Percentiles rank a stretch among this genome's conserved stretches.
Evolutionary conservation across 1,140 invertebrate species (phyloP).

Genomic region (Ceratosolen fusciceps): DNA sequence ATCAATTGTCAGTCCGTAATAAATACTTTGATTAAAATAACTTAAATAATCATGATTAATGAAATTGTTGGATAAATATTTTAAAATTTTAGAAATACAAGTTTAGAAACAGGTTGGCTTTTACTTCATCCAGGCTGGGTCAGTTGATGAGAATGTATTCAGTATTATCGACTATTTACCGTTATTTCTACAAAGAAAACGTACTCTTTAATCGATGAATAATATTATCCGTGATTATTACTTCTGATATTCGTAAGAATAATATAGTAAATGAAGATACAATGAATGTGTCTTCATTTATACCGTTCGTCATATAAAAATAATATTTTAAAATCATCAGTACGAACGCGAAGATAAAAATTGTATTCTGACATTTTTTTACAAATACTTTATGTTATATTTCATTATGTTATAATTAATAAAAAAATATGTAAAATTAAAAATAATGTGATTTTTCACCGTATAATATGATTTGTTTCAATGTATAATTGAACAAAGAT

Average conservation of each 20-base stretch:
- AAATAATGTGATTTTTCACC: not conserved
- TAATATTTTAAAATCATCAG: slow-evolving; percentile 3
- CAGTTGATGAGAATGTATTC: not conserved
- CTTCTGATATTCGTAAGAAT: not conserved
- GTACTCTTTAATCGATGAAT: slow-evolving; percentile 20
- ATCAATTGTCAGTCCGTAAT: too few relatives aligned
- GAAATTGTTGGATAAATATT: too few relatives aligned
- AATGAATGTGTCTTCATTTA: not conserved
- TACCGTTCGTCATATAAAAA: slow-evolving; percentile 12
- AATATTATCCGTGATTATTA: slow-evolving; percentile 24
- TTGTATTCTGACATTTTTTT: not conserved
- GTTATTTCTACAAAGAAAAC: not conserved
- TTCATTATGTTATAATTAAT: not conserved
- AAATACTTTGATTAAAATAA: too few relatives aligned
- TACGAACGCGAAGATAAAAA: slow-evolving; percentile 21
- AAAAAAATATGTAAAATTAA: not conserved
- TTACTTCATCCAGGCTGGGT: not conserved
- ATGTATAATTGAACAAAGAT: not conserved
- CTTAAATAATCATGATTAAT: too few relatives aligned
- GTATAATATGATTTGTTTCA: not conserved
- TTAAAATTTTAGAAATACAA: too few relatives aligned
- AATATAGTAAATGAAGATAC: not conserved
- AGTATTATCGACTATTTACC: not conserved
- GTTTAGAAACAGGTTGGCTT: not conserved
- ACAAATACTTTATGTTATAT: not conserved